These are phyloP conservation scores for Aldrovandia affinis DNA, from an alignment of 2,797 vertebrate species.

Conservation along the genomic window DNA sequence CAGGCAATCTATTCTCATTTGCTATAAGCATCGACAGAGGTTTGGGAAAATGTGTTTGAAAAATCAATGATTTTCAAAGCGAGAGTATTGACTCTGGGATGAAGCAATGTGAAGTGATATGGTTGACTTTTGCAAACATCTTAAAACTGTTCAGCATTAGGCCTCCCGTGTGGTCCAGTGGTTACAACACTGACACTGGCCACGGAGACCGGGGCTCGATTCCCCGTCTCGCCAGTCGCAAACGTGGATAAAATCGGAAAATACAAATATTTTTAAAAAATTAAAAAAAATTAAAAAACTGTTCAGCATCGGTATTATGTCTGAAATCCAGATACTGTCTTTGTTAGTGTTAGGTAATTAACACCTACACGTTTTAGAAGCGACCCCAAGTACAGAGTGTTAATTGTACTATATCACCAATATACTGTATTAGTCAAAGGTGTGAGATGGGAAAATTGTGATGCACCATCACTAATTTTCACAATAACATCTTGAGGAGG, in stretches of 20 bases:
- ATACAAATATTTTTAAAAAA: no score
- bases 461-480: neutral
- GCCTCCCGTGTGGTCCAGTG: no score
- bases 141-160: neutral
- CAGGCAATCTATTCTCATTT: neutral
- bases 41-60: neutral
- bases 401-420: neutral
- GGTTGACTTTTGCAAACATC: neutral
- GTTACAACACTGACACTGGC: no score
- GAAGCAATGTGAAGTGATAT: neutral
- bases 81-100: neutral
- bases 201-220: no score
- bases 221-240: no score
- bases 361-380: neutral
- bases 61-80: constrained; percentile 2
- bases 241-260: no score
- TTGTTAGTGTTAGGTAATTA: neutral
- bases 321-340: neutral
- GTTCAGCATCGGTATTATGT: no score
- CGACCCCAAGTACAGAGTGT: neutral
- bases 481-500: neutral
- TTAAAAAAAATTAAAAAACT: no score
- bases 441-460: neutral
- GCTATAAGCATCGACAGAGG: neutral
- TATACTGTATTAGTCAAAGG: neutral